phyloP scores from a whole-genome alignment of 2,797 vertebrate species.

The Poeciliopsis infans region DNA sequence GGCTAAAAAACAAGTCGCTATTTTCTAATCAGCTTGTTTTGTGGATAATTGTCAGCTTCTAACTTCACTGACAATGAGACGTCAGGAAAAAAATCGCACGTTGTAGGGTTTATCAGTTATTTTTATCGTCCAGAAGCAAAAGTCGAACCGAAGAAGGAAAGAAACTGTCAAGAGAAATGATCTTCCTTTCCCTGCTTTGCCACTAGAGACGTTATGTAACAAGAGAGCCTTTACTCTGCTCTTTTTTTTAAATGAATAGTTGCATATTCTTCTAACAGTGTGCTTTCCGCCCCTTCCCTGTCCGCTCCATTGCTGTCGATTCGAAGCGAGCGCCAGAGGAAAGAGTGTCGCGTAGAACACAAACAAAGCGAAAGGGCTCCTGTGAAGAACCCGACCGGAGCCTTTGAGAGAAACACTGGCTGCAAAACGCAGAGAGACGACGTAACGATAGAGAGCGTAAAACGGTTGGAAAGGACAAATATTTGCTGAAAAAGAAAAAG shows the following conservation, averaged over 20 bases:
- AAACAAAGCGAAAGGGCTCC: slow-evolving; percentile 40
- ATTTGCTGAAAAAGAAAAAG: not conserved
- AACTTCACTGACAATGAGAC: not conserved
- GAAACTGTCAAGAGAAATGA: slow-evolving; percentile 4
- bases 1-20: slow-evolving; percentile 3
- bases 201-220: slow-evolving; percentile 6
- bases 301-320: slow-evolving; percentile 59
- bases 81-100: not conserved
- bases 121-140: slow-evolving; percentile 1
- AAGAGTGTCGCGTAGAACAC: slow-evolving; percentile 9
- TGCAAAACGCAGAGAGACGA: not conserved
- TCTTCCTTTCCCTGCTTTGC: not conserved
- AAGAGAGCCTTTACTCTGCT: slow-evolving; percentile 1
- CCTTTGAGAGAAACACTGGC: not conserved
- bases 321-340: slow-evolving; percentile 16
- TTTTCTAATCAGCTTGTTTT: slow-evolving; percentile 11
- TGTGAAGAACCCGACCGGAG: slow-evolving; percentile 19
- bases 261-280: slow-evolving; percentile 29
- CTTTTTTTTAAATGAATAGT: not conserved
- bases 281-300: slow-evolving; percentile 19
- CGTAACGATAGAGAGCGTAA: not conserved
- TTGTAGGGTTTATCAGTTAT: not conserved
- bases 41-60: slow-evolving; percentile 10
- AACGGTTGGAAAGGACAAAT: not conserved
- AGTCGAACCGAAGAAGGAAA: not conserved